A percentile compares a stretch with the other conserved stretches of the same genome.
Evolutionary conservation across 2,797 vertebrate genomes (phyloP).

Genomic region (Carduelis carduelis): DNA sequence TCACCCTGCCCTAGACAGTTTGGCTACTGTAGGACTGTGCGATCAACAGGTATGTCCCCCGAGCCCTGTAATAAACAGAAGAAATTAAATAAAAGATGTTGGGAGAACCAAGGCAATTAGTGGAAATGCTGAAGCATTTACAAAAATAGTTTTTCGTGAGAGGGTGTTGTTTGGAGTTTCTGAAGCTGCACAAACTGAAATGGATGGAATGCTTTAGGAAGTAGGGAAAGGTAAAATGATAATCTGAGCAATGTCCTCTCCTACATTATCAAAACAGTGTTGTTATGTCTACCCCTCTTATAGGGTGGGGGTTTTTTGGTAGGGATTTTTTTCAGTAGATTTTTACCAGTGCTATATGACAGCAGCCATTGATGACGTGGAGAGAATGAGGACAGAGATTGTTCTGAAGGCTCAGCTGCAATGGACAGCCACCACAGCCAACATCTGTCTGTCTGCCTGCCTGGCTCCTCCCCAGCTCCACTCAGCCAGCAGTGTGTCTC

Average conservation of each 20-base stretch:
- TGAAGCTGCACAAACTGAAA: neutral
- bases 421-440: neutral
- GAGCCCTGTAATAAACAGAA: neutral
- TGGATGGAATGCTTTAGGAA: neutral
- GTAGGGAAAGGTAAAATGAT: neutral
- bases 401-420: fast-evolving
- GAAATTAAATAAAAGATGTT: neutral
- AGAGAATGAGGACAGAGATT: fast-evolving
- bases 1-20: neutral
- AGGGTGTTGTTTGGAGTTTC: neutral
- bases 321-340: neutral
- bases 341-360: neutral
- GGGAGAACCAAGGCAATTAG: neutral
- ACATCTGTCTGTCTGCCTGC: neutral
- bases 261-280: neutral
- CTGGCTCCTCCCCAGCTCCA: neutral
- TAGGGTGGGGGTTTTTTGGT: fast-evolving
- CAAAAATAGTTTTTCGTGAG: neutral
- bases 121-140: neutral
- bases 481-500: neutral
- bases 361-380: fast-evolving
- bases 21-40: neutral
- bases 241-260: neutral
- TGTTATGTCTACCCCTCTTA: neutral
- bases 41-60: fast-evolving